A percentile compares a stretch with the other conserved stretches of the same genome.
phyloP scores from a whole-genome alignment of 2,797 vertebrate genomes.

The Gallinago nigripennis region DNA sequence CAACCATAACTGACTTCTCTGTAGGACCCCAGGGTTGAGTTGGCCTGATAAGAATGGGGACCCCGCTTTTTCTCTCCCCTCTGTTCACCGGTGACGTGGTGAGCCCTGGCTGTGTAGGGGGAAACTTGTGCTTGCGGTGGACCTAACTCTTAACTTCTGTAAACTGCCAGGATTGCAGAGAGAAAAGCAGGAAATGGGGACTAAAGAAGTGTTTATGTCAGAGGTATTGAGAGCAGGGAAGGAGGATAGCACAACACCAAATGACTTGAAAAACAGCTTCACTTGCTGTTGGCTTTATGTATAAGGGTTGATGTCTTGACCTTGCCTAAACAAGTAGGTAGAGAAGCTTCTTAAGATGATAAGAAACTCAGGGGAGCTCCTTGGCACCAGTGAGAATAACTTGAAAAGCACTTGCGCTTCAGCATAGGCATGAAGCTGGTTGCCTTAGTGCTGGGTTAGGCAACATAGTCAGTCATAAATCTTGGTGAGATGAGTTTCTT shows the following conservation, averaged over 20 bases:
- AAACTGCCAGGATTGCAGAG: neutral
- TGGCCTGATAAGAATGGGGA: neutral
- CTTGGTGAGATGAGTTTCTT: neutral
- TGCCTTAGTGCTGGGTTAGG: neutral
- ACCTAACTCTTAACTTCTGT: neutral
- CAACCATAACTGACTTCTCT: neutral
- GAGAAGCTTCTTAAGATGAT: neutral
- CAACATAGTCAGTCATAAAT: neutral
- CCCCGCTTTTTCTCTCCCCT: neutral
- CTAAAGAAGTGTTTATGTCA: neutral
- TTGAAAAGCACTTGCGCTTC: neutral
- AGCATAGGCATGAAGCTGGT: neutral
- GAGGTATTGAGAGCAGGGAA: neutral
- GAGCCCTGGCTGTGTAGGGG: neutral
- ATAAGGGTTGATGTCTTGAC: neutral
- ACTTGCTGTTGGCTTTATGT: neutral
- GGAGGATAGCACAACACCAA: neutral
- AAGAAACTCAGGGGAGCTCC: neutral
- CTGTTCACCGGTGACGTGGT: neutral
- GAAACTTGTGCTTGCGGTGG: neutral
- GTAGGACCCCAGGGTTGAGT: neutral
- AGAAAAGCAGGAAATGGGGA: neutral
- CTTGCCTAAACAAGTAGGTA: neutral
- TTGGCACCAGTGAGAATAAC: neutral
- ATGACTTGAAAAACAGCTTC: neutral